Conservation (phyloP, 1,140 invertebrate genomes). For the Ceratoteleas bidentatus region DNA sequence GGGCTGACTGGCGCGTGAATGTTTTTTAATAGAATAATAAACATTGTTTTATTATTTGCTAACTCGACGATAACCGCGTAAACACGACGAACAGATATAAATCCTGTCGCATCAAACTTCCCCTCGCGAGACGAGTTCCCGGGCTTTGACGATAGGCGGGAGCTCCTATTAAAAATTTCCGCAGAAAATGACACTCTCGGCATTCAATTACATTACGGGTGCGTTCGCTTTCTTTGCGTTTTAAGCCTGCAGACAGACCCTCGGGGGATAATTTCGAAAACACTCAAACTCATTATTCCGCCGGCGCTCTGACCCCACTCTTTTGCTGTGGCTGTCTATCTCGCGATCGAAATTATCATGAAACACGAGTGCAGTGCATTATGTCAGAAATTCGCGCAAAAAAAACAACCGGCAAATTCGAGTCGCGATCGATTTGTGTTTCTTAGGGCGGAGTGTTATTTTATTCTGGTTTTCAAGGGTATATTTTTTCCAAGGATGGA, state of each 20-base stretch:
- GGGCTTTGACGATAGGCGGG: neutral
- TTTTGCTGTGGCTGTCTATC: no score
- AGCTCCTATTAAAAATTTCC: slow-evolving; percentile 13
- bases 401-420: no score
- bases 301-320: slow-evolving; percentile 3
- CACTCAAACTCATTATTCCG: slow-evolving; percentile 39
- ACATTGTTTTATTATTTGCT: slow-evolving; percentile 22
- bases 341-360: slow-evolving; percentile 6
- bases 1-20: neutral
- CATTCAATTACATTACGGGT: slow-evolving; percentile 49
- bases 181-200: slow-evolving; percentile 34
- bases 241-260: slow-evolving; percentile 17
- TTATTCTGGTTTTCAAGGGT: no score
- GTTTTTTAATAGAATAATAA: slow-evolving; percentile 13
- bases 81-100: slow-evolving; percentile 13
- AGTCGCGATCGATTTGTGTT: no score
- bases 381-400: neutral
- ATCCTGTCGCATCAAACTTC: slow-evolving; percentile 12
- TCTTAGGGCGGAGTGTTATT: no score
- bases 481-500: no score
- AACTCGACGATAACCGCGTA: neutral
- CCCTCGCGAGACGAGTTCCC: neutral
- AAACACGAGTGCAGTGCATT: slow-evolving; percentile 9
- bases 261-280: slow-evolving; percentile 45
- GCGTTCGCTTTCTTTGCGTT: slow-evolving; percentile 41